Evolutionary conservation across 2,113 vertebrate genomes (phyloP).

Genomic region (Fukomys damarensis): DNA sequence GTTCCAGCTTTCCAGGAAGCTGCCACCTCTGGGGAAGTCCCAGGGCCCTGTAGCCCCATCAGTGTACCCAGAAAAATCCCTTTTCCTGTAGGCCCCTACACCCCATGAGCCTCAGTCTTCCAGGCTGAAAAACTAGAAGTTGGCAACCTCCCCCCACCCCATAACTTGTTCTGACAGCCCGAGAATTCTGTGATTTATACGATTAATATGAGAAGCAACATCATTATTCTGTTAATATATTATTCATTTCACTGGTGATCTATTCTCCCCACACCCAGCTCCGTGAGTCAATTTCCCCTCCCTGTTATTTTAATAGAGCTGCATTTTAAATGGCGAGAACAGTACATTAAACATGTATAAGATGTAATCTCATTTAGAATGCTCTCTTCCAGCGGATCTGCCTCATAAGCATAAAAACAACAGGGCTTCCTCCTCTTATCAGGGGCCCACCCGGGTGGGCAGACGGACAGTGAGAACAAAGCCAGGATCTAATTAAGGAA

Average conservation of each 20-base stretch:
- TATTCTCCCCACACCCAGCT: constrained; percentile 81
- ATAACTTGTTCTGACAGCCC: constrained; percentile 77
- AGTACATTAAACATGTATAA: constrained; percentile 89
- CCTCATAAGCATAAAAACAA: constrained; percentile 84
- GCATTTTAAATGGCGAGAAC: constrained; percentile 86
- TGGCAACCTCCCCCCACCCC: constrained; percentile 11
- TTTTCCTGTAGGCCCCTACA: fast-evolving
- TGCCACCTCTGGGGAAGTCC: not conserved
- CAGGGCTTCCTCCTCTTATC: constrained; percentile 68
- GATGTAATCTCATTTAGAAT: constrained; percentile 87
- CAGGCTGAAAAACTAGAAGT: not conserved
- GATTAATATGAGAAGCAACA: constrained; percentile 86
- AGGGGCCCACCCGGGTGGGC: constrained; percentile 53
- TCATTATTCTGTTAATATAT: constrained; percentile 88
- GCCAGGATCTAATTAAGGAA: constrained; percentile 79
- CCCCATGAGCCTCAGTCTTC: not conserved
- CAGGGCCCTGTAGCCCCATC: not conserved
- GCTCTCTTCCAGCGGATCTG: constrained; percentile 79
- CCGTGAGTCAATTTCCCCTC: constrained; percentile 80
- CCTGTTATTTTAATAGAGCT: constrained; percentile 86
- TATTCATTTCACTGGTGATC: constrained; percentile 87
- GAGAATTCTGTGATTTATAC: constrained; percentile 82
- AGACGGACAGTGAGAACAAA: constrained; percentile 64
- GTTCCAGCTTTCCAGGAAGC: not conserved
- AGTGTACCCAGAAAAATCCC: not conserved